Conservation (phyloP, 2,888 invertebrate species). For the Papilio demoleus region DNA sequence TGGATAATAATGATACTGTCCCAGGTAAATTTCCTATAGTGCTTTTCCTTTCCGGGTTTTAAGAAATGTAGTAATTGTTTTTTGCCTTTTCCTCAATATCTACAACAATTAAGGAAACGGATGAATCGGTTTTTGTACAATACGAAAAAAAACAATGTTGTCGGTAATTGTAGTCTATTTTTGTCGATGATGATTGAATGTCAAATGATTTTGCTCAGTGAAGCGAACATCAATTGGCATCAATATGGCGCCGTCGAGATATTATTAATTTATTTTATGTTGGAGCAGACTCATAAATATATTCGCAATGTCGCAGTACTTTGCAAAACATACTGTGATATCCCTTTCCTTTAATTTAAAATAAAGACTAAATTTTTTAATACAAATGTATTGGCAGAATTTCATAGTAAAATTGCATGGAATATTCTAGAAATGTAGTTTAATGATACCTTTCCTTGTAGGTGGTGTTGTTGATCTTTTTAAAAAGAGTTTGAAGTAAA, state of each 20-base stretch:
- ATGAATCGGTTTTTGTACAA: not conserved
- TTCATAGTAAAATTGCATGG: not conserved
- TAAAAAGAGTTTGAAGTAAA: not conserved
- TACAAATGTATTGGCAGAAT: too few relatives aligned
- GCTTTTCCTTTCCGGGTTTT: not conserved
- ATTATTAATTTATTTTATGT: slow-evolving; percentile 4
- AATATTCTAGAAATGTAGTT: not conserved
- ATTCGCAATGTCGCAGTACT: too few relatives aligned
- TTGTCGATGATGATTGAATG: slow-evolving; percentile 29
- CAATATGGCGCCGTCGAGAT: slow-evolving; percentile 9
- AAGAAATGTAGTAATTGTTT: not conserved
- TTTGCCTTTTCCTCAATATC: not conserved
- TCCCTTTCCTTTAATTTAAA: too few relatives aligned
- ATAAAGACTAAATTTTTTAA: too few relatives aligned
- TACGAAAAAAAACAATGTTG: not conserved
- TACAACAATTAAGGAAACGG: slow-evolving; percentile 2
- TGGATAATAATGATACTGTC: too few relatives aligned
- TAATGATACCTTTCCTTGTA: not conserved
- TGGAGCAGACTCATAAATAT: not conserved
- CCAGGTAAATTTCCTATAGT: not conserved
- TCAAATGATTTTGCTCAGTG: slow-evolving; percentile 21
- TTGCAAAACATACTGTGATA: too few relatives aligned
- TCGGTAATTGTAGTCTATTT: slow-evolving; percentile 20
- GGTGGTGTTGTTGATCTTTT: too few relatives aligned
- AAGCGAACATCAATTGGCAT: slow-evolving; percentile 23